Conservation (phyloP, 2,113 vertebrate genomes). For the Serilophus lunatus region DNA sequence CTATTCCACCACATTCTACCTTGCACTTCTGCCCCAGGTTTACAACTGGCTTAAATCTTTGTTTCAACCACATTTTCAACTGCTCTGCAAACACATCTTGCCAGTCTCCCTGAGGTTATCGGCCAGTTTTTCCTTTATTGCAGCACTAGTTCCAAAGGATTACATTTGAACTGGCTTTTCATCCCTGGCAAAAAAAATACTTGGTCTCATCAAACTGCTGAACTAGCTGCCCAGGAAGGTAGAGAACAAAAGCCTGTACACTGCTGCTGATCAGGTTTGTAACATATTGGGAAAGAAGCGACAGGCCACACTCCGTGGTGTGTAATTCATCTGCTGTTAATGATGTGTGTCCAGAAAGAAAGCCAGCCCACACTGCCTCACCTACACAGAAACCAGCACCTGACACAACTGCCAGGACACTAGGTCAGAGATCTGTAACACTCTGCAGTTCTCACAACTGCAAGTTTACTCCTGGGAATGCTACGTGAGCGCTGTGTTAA, state of each 20-base stretch:
- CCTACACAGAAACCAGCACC: not conserved
- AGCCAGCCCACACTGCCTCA: not conserved
- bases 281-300: not conserved
- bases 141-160: not conserved
- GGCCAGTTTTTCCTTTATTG: not conserved
- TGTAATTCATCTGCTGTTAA: not conserved
- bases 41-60: not conserved
- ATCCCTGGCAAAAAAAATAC: not conserved
- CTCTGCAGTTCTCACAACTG: not conserved
- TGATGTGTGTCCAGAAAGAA: not conserved
- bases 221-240: not conserved
- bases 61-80: not conserved
- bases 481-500: fast-evolving
- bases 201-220: not conserved
- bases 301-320: not conserved
- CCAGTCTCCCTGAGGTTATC: not conserved
- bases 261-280: not conserved
- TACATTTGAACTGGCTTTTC: not conserved
- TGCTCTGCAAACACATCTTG: not conserved
- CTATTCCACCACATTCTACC: fast-evolving
- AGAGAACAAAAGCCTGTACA: not conserved
- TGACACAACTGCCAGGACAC: not conserved
- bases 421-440: not conserved
- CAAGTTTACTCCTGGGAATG: not conserved
- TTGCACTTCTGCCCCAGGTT: not conserved